Evolutionary conservation across 2,888 invertebrate species (phyloP), one percentile per base, ranked within the genome.

Genomic region (Zaprionus obscuricornis): DNA sequence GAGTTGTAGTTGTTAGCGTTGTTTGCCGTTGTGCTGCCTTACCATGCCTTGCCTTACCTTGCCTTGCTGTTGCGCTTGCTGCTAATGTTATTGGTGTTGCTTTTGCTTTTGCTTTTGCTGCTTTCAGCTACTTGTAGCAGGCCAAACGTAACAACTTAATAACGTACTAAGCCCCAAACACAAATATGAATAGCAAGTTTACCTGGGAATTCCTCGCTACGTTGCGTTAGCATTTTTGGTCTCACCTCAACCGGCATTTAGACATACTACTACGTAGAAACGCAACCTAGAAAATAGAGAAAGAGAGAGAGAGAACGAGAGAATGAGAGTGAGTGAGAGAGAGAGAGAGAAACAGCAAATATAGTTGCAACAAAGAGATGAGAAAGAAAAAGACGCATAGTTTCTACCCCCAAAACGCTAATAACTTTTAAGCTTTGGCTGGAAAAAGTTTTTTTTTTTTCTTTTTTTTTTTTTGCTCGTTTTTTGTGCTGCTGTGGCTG

Each of bases 101-200:
- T 43, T 46, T 5, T 33, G 59, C 10, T 45, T 42, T 27, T 40
- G 51, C 14, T 42, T 59, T 36, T 43, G 58, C 37, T 50, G 63
- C 24, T 52, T 59, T 56, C 27, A 65, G 69, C 29, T 58, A 46
- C 69, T 85, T 85, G 86, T 78, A 78, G 62, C 86, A 60, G 78
- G 74, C 78, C 77, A 82, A 82, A 85, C 77, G 78, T 85, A 82
- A 82, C 81, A 82, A 82, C 81, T 82, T 82, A 82, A 82, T 82
- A 82, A 86, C 83, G 86, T 78, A 82, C 87, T 82, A 82, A 82
- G 81, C 81, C 82, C 66, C 74, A 82, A 74, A 82, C 85, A 82
- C 86, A 82, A 82, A 82, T 81, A 86, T 86, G 81, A 81, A 81
- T 86, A 73, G 85, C 78, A 66, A 66, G 76, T 45, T 59, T 63